Conservation (phyloP, 2,113 vertebrate genomes). For the Propithecus coquereli region DNA sequence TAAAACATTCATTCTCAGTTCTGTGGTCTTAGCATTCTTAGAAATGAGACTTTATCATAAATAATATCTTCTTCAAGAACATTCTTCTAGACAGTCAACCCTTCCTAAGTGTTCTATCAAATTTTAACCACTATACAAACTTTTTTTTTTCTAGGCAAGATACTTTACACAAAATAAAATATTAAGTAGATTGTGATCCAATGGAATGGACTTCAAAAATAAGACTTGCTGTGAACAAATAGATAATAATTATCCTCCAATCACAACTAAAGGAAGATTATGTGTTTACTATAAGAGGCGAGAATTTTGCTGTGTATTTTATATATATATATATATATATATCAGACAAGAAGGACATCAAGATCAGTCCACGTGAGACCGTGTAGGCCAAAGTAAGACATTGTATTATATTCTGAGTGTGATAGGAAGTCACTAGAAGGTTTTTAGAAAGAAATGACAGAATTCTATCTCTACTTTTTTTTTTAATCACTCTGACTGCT, state of each 20-base stretch:
- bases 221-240: background rate
- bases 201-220: background rate
- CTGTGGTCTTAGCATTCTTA: background rate
- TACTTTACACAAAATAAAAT: conserved; percentile 16
- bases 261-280: background rate
- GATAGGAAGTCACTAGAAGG: background rate
- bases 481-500: background rate
- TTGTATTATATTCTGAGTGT: background rate
- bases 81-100: background rate
- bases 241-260: background rate
- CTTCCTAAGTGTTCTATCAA: background rate
- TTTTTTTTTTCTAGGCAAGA: background rate
- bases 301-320: background rate
- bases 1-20: background rate
- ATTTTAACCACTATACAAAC: background rate
- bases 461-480: background rate
- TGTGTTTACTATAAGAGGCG: background rate
- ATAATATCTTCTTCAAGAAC: background rate
- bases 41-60: background rate
- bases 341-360: background rate
- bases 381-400: background rate
- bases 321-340: background rate
- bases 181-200: background rate
- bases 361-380: background rate
- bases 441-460: background rate